Evolutionary conservation across 2,888 invertebrate species (phyloP).

Genomic region (Agrotis exclamationis): DNA sequence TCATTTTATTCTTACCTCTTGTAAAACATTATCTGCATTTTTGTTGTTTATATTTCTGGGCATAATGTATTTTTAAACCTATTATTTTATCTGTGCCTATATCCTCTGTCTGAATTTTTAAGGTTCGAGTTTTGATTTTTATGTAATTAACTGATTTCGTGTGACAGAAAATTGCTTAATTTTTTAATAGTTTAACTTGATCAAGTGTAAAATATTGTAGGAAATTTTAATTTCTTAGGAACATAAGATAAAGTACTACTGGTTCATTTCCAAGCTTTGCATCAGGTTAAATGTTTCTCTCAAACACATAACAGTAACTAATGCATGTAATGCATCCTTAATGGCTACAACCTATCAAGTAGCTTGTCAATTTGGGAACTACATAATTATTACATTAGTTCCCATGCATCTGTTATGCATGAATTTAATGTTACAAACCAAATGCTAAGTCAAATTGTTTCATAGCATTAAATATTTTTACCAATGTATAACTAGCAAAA

Average conservation of each 20-base stretch:
- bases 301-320: conserved; percentile 66
- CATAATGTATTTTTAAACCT: conserved; percentile 73
- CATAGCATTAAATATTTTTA: conserved; percentile 90
- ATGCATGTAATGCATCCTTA: conserved; percentile 74
- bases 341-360: conserved; percentile 65
- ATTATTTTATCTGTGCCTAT: too few species aligned
- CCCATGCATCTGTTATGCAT: conserved; percentile 79
- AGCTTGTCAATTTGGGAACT: conserved; percentile 72
- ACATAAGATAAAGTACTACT: conserved; percentile 89
- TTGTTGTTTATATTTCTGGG: conserved; percentile 74
- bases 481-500: conserved; percentile 90
- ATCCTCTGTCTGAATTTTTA: conserved; percentile 74
- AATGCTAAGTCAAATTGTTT: conserved; percentile 90
- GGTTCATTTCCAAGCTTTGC: conserved; percentile 84
- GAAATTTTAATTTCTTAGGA: conserved; percentile 87
- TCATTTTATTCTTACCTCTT: conserved; percentile 48
- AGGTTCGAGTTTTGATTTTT: conserved; percentile 73
- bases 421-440: conserved; percentile 86
- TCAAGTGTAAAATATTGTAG: conserved; percentile 89
- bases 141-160: conserved; percentile 74
- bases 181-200: conserved; percentile 80
- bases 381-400: conserved; percentile 72
- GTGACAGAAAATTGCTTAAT: conserved; percentile 75
- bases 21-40: conserved; percentile 54
- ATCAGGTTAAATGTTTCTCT: conserved; percentile 75